Conservation (phyloP, 1,140 invertebrate species). For the Drosophila punjabiensis region DNA sequence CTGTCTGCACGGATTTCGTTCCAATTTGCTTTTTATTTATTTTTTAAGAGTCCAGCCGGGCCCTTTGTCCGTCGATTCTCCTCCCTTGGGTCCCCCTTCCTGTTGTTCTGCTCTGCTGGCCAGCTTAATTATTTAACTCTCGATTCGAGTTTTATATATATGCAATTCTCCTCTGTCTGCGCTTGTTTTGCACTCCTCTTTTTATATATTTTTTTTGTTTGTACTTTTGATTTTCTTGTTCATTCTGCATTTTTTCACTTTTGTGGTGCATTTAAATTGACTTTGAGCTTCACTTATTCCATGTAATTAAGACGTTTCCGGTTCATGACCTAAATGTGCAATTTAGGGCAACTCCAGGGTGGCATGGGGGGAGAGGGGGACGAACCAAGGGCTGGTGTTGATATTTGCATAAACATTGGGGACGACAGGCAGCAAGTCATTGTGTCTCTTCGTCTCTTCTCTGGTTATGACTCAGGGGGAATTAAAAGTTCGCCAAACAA, state of each 20-base stretch:
- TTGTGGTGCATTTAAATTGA: slow-evolving; percentile 68
- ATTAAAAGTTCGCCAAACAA: slow-evolving; percentile 19
- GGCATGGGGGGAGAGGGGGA: not conserved
- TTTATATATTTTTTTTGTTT: not conserved
- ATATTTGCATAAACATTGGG: slow-evolving; percentile 46
- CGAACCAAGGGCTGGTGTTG: slow-evolving; percentile 17
- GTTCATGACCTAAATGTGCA: slow-evolving; percentile 74
- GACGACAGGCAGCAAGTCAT: slow-evolving; percentile 19
- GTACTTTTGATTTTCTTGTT: slow-evolving; percentile 35
- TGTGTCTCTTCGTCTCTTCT: not conserved
- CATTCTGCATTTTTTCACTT: slow-evolving; percentile 39
- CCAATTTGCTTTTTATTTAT: slow-evolving; percentile 53
- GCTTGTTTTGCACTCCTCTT: slow-evolving; percentile 22
- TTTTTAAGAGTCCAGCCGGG: slow-evolving; percentile 33
- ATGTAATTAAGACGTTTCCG: slow-evolving; percentile 78
- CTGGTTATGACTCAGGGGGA: slow-evolving; percentile 19
- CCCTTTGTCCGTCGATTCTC: slow-evolving; percentile 54
- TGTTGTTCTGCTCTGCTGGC: slow-evolving; percentile 70
- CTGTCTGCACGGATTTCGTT: slow-evolving; percentile 55
- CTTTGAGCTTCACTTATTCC: slow-evolving; percentile 71
- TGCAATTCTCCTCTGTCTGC: slow-evolving; percentile 38
- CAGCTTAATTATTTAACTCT: slow-evolving; percentile 73
- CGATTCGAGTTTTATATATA: slow-evolving; percentile 58
- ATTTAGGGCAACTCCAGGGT: slow-evolving; percentile 28
- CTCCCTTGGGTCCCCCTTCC: slow-evolving; percentile 18